A percentile compares a stretch with the other conserved stretches of the same genome.
Conservation (phyloP, 2,888 invertebrate species). For the Andrena haemorrhoa region DNA sequence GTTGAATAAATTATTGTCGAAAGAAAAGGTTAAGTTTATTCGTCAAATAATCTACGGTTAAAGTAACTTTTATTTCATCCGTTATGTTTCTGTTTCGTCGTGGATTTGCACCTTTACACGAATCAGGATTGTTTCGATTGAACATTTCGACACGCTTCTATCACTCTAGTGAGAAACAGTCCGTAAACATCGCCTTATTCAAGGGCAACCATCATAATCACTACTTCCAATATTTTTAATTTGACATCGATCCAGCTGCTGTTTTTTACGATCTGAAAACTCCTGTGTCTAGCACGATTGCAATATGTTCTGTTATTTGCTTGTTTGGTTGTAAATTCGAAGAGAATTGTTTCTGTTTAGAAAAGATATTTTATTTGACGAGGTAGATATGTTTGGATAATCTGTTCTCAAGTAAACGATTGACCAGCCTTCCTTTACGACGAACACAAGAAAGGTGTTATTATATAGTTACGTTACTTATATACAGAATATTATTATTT, state of each 20-base stretch:
- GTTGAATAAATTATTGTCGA: too few species aligned
- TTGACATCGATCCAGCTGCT: not conserved
- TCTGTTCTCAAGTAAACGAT: not conserved
- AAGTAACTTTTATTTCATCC: too few species aligned
- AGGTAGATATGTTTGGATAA: not conserved
- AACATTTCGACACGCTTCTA: too few species aligned
- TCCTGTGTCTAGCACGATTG: too few species aligned
- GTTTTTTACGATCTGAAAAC: too few species aligned
- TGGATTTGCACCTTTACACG: too few species aligned
- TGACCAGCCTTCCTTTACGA: not conserved
- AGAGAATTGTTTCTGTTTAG: slow-evolving; percentile 11
- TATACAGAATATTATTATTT: not conserved
- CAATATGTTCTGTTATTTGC: slow-evolving; percentile 7
- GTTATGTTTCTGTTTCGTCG: too few species aligned
- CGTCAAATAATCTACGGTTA: too few species aligned
- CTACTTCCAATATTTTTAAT: not conserved
- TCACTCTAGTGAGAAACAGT: too few species aligned
- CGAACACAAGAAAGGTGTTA: not conserved
- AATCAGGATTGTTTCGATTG: too few species aligned
- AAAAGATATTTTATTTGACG: not conserved
- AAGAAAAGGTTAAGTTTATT: too few species aligned
- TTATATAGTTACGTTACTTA: not conserved
- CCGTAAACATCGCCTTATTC: too few species aligned
- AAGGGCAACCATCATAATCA: not conserved
- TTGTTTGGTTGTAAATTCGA: not conserved